Percentiles rank a stretch among this genome's conserved stretches.
Evolutionary conservation across 2,888 invertebrate species (phyloP).

Genomic region (Heliconius ethilla): DNA sequence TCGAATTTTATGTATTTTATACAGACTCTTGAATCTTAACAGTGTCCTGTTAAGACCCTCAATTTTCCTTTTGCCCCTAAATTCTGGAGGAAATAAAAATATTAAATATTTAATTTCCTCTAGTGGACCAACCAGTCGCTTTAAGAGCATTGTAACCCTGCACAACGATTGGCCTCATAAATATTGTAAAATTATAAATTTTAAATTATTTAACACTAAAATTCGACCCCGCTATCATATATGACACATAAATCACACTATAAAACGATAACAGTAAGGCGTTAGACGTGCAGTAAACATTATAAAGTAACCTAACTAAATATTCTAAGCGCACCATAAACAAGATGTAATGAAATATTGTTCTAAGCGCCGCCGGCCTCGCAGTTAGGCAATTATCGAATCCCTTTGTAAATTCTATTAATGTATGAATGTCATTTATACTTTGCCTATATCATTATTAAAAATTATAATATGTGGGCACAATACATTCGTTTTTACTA

Average conservation of each 20-base stretch:
- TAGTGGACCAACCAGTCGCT: too few species aligned
- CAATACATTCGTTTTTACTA: too few species aligned
- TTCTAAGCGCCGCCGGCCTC: conserved; percentile 35
- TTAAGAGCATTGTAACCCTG: too few species aligned
- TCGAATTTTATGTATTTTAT: too few species aligned
- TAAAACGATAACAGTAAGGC: conserved; percentile 9
- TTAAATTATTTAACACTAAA: background rate
- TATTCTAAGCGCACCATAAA: conserved; percentile 35
- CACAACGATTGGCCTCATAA: too few species aligned
- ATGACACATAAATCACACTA: background rate
- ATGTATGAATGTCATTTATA: conserved; percentile 33
- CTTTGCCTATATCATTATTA: background rate
- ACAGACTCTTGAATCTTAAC: too few species aligned
- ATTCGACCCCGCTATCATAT: background rate
- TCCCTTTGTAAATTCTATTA: conserved; percentile 42
- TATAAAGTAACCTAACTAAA: conserved; percentile 32
- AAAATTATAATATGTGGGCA: too few species aligned
- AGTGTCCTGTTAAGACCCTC: too few species aligned
- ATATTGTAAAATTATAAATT: background rate
- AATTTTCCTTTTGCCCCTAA: too few species aligned
- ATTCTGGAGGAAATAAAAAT: too few species aligned
- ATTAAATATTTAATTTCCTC: too few species aligned
- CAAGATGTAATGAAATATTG: conserved; percentile 41
- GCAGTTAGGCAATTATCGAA: conserved; percentile 40
- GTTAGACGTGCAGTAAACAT: conserved; percentile 21